Evolutionary conservation across 2,113 vertebrate species (phyloP).

Genomic region (Hemiscyllium ocellatum): DNA sequence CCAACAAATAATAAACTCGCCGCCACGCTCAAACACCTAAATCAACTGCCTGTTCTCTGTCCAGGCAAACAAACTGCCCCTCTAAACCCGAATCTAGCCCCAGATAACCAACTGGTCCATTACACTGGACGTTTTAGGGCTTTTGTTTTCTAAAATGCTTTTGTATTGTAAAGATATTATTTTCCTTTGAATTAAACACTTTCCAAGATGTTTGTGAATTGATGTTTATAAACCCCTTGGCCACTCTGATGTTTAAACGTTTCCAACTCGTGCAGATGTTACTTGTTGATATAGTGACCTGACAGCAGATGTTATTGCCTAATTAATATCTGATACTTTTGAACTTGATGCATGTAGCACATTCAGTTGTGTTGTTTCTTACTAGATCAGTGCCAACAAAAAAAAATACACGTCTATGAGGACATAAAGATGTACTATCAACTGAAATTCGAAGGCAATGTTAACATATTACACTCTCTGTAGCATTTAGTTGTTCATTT

Average conservation of each 20-base stretch:
- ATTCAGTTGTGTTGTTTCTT: neutral
- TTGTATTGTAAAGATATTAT: neutral
- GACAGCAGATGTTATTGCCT: slow-evolving; percentile 12
- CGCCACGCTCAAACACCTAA: too few relatives aligned
- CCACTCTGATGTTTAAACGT: neutral
- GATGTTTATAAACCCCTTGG: neutral
- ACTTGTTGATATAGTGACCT: neutral
- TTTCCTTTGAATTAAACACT: slow-evolving; percentile 10
- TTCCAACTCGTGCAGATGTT: slow-evolving; percentile 12
- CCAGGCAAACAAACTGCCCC: too few relatives aligned
- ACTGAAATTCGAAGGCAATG: neutral
- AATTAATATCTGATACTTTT: slow-evolving; percentile 9
- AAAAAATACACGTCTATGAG: neutral
- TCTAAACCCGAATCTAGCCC: too few relatives aligned
- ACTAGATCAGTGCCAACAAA: neutral
- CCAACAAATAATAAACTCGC: too few relatives aligned
- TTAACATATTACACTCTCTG: neutral
- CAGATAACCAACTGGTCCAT: too few relatives aligned
- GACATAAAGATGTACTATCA: neutral
- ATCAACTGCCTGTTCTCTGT: too few relatives aligned
- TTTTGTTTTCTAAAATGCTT: too few relatives aligned
- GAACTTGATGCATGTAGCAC: neutral
- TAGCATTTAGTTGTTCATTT: neutral
- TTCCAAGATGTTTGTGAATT: neutral
- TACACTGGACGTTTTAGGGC: too few relatives aligned